Evolutionary conservation across 2,797 vertebrate species (phyloP), one percentile per base, ranked within the genome.

Genomic region (Mormyrops attenuatus): DNA sequence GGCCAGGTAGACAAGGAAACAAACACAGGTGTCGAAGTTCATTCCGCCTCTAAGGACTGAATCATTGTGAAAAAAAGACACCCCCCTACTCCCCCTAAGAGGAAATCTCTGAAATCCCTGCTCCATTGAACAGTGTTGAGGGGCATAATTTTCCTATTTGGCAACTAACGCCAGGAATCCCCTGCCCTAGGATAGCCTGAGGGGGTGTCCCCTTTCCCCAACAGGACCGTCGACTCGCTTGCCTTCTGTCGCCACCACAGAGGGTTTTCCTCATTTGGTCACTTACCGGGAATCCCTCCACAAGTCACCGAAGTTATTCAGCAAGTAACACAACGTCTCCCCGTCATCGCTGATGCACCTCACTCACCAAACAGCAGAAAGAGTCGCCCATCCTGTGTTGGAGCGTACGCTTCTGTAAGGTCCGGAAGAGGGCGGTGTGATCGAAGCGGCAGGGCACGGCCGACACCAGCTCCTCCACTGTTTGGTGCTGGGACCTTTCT

Each of bases 361-460:
- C 91, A 63, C 47, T 53, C 94, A 99, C 98, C 97, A 99, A 96
- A 94, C 98, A 99, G 95, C 98, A 99, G 95, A 98, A 99, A 90
- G 98, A 99, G 96, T 99, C 98, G 82, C 96, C 98, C 96, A 99
- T 97, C 92, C 98, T 96, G 93, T 99, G 98, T 93, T 97, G 95
- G 93, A 99, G 96, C n/a, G 98, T 99, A 94, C 96, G 94, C 90
- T 96, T 97, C 95, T 99, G 98, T 90, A 99, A 95, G 80, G 97
- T 80, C 96, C 94, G 94, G 94, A 99, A 99, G 91, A 99, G 96
- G 90, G 95, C 94, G n/a, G 97, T 95, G 34, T 99, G 98, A 94
- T 98, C 96, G 85, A 97, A 98, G 91, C 95, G 96, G 93, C 97
- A 97, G 47, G 98, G 98, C 89, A 96, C 95, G 0, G 96, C 97